A percentile compares a stretch with the other conserved stretches of the same genome.
These are phyloP conservation scores for Ciconia nigra DNA, from an alignment of 2,797 vertebrate genomes.

Conservation along the genomic window DNA sequence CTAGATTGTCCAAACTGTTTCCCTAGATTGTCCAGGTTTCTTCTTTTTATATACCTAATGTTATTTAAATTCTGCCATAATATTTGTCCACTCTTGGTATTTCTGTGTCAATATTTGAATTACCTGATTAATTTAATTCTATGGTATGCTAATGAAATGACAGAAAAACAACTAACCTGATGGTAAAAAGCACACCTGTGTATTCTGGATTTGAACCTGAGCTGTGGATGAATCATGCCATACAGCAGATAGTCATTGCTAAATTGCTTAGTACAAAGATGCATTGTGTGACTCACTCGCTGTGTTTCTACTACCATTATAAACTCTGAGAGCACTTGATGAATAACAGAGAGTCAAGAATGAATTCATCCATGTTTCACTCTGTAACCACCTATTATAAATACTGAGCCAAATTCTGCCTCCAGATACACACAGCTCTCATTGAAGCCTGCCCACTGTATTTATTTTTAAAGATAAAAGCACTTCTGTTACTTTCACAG, in stretches of 20 bases:
- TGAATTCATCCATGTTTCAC: slow-evolving; percentile 49
- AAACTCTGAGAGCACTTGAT: slow-evolving; percentile 37
- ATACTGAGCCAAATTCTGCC: slow-evolving; percentile 40
- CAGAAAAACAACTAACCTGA: neutral
- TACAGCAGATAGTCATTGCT: neutral
- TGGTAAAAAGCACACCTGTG: neutral
- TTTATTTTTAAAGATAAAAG: slow-evolving; percentile 63
- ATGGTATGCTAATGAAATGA: neutral
- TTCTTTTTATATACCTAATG: neutral
- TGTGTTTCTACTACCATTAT: slow-evolving; percentile 38
- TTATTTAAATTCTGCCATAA: neutral
- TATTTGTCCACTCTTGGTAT: neutral
- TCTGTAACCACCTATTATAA: slow-evolving; percentile 40
- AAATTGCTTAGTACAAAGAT: slow-evolving; percentile 11
- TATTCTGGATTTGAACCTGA: neutral
- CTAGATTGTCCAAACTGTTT: neutral
- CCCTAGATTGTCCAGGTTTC: neutral
- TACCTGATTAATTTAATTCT: neutral
- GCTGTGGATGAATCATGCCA: neutral
- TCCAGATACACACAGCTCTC: slow-evolving; percentile 28
- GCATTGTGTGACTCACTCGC: slow-evolving; percentile 31
- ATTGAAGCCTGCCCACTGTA: slow-evolving; percentile 35
- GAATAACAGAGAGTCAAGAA: slow-evolving; percentile 43
- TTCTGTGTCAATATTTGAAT: neutral
- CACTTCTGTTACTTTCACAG: slow-evolving; percentile 48